Evolutionary conservation across 2,797 vertebrate genomes (phyloP), one percentile per base, ranked within the genome.

Genomic region (Eidolon dupreanum): DNA sequence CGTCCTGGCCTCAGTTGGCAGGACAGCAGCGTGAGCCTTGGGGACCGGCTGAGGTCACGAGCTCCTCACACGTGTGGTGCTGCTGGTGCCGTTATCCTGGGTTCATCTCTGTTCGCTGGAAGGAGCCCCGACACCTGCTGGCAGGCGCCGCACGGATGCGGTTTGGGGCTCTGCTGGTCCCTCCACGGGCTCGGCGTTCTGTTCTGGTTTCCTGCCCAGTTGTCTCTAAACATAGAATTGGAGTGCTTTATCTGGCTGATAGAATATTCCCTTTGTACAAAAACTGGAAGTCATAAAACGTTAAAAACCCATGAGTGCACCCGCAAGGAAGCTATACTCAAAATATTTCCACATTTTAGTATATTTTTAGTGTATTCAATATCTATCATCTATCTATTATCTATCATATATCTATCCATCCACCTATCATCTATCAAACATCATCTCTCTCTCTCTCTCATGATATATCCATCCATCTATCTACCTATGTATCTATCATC

Each of bases 261-360:
- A 90, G 87, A 92, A 86, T 38, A 74, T 17, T 33, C 63, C 46
- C 38, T 79, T 71, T 90, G 77, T 81, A 89, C 51, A 87, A 91
- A 74, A 83, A 43, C 68, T 49, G 75, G 70, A 78, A 93, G 79
- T 87, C 31, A 49, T 8, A 53, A 90, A 93, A 75, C 26, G n/a
- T 61, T 66, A 61, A 79, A 93, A 93, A 63, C 4, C 6, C 2
- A 0, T 46, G 8, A n/a, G 16, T 13, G 49, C 8, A 53, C 16
- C 4, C 17, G 41, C 0, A 63, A 46, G 41, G 49, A 49, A 65
- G 22, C n/a, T 11, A 3, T 36, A 11, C 36, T 79, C 31, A 5
- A 10, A 1, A 43, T 19, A 46, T 24, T 86, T 55, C 6, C 28
- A 13, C 26, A 28, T n/a, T 61, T 87, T 77, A n/a, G 28, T 55